Evolutionary conservation across 2,888 invertebrate species (phyloP).

Genomic region (Diogma glabrata): DNA sequence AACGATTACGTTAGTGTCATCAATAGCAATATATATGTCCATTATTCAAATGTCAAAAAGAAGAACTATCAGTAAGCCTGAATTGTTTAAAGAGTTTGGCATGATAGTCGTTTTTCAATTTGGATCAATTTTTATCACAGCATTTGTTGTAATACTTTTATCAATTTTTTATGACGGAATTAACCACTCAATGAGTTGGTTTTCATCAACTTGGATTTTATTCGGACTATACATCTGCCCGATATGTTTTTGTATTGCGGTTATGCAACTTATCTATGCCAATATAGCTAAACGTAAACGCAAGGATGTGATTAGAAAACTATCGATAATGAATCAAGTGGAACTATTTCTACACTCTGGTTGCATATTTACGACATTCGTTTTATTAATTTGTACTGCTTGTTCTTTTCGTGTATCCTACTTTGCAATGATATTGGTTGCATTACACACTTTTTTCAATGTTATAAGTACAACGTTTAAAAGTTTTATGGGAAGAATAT

Average conservation of each 20-base stretch:
- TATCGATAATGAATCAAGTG: conserved; percentile 25
- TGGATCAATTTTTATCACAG: conserved; percentile 26
- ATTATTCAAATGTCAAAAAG: conserved; percentile 26
- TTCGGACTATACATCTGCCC: conserved; percentile 37
- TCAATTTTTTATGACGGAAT: conserved; percentile 34
- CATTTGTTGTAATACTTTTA: conserved; percentile 26
- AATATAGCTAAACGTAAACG: neutral
- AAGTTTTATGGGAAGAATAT: no score
- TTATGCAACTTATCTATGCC: conserved; percentile 30
- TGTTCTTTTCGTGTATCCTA: no score
- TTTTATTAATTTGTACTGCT: no score
- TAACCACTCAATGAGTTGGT: conserved; percentile 46
- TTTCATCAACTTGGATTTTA: conserved; percentile 41
- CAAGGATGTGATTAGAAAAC: conserved; percentile 19
- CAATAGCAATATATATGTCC: conserved; percentile 27
- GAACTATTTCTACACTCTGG: conserved; percentile 33
- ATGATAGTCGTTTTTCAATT: conserved; percentile 27
- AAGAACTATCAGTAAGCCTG: conserved; percentile 14
- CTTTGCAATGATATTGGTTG: no score
- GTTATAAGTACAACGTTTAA: no score
- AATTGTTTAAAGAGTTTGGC: conserved; percentile 24
- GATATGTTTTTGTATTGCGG: conserved; percentile 29
- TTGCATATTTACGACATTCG: no score
- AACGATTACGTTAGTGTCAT: conserved; percentile 33
- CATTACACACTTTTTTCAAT: no score